Percentiles rank a stretch among this genome's conserved stretches.
These are phyloP conservation scores for Bombyx mori DNA, from an alignment of 1,140 invertebrate genomes.

Conservation along the genomic window DNA sequence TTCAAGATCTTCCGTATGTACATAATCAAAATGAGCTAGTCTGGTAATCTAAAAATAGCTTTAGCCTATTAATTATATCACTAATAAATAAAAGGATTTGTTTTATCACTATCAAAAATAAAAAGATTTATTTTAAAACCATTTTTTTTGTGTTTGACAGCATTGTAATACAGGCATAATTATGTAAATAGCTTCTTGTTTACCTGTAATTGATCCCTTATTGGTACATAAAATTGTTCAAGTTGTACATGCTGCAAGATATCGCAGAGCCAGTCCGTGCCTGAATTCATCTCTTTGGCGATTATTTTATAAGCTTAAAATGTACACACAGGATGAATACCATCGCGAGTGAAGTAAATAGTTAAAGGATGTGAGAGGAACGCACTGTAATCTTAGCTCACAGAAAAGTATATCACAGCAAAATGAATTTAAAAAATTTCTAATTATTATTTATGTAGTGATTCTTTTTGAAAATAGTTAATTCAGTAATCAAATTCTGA, in stretches of 20 bases:
- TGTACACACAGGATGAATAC: conserved; percentile 22
- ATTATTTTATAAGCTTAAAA: conserved; percentile 10
- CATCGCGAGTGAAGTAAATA: conserved; percentile 56
- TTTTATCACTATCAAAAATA: background rate
- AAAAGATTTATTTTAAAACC: background rate
- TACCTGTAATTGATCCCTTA: conserved; percentile 91
- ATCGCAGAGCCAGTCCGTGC: conserved; percentile 86
- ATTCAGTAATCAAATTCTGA: too few species aligned
- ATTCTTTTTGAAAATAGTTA: too few species aligned
- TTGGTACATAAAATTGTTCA: conserved; percentile 90
- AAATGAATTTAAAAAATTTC: too few species aligned
- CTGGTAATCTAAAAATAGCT: conserved; percentile 78
- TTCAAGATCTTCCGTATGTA: conserved; percentile 93
- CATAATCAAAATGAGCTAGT: conserved; percentile 96
- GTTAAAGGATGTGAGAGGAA: conserved; percentile 16
- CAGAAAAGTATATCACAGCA: too few species aligned
- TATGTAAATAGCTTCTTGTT: conserved; percentile 12
- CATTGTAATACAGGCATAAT: background rate
- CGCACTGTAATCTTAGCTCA: background rate
- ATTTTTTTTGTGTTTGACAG: background rate
- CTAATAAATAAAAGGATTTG: conserved; percentile 5
- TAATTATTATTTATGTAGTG: too few species aligned
- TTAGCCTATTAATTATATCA: conserved; percentile 1
- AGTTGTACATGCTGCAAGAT: conserved; percentile 92
- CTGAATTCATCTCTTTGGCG: conserved; percentile 68